Evolutionary conservation across 2,113 vertebrate species (phyloP).

Genomic region (Quiscalus mexicanus): DNA sequence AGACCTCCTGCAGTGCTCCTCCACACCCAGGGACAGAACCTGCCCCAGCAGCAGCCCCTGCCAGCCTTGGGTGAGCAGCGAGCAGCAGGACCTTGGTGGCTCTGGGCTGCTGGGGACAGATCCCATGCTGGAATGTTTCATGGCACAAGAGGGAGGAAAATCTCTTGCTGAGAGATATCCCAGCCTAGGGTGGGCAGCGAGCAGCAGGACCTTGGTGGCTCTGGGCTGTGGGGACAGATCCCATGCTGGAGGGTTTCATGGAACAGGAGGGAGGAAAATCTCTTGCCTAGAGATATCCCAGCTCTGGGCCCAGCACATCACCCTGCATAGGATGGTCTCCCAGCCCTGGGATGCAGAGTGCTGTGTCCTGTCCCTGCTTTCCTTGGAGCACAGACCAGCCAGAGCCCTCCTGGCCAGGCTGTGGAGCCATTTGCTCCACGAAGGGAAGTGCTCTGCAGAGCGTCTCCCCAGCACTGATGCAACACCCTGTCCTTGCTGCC

Average conservation of each 20-base stretch:
- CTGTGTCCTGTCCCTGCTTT: not conserved
- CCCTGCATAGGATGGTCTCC: not conserved
- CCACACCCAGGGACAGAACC: not conserved
- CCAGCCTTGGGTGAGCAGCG: not conserved
- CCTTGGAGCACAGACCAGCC: not conserved
- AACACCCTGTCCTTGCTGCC: not conserved
- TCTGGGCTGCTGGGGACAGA: not conserved
- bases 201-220: not conserved
- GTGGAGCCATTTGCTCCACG: not conserved
- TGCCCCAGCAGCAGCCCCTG: not conserved
- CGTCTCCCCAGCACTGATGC: not conserved
- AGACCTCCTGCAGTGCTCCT: not conserved
- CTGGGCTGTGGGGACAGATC: not conserved
- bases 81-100: not conserved
- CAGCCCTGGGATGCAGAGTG: rapidly evolving
- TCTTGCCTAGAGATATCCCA: not conserved
- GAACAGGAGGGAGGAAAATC: not conserved
- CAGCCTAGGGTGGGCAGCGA: not conserved
- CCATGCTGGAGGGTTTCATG: not conserved
- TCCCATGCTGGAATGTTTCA: not conserved
- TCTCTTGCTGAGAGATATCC: not conserved
- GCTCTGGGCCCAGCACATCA: not conserved
- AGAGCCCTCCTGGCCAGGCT: not conserved
- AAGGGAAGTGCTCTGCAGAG: not conserved
- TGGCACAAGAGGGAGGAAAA: not conserved